Conservation (phyloP, 30 jellyfish, hydroid and myxozoan species). For the Cassiopea xamachana region DNA sequence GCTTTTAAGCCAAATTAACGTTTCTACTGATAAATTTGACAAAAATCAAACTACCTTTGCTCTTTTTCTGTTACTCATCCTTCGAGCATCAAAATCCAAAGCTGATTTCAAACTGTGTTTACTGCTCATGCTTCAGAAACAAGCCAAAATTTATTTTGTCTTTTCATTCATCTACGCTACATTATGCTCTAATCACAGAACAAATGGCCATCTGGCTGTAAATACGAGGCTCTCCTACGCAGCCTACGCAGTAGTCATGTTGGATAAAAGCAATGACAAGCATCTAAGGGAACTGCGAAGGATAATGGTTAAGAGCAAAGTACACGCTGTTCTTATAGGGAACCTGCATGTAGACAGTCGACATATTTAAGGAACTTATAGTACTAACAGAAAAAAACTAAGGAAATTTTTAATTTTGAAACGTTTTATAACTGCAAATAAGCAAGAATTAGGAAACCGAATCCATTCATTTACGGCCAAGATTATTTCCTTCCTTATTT, state of each 20-base stretch:
- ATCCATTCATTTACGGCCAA: too few relatives aligned
- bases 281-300: too few relatives aligned
- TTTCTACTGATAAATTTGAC: neutral
- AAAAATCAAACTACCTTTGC: conserved; percentile 49
- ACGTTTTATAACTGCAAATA: too few relatives aligned
- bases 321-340: too few relatives aligned
- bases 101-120: conserved; percentile 27
- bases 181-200: neutral
- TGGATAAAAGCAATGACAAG: neutral
- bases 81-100: conserved; percentile 64
- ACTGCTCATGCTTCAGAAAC: conserved; percentile 32
- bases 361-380: too few relatives aligned
- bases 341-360: too few relatives aligned
- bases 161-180: neutral
- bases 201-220: conserved; percentile 10
- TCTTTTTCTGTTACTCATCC: conserved; percentile 76
- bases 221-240: neutral
- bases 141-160: neutral
- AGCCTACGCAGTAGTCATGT: neutral
- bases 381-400: too few relatives aligned
- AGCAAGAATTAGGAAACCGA: too few relatives aligned
- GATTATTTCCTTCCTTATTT: too few relatives aligned
- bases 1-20: too few relatives aligned
- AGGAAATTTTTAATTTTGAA: too few relatives aligned
- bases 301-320: too few relatives aligned